Base-by-base conservation (phyloP, 1,140 invertebrate species). In the Palaemon carinicauda region DNA sequence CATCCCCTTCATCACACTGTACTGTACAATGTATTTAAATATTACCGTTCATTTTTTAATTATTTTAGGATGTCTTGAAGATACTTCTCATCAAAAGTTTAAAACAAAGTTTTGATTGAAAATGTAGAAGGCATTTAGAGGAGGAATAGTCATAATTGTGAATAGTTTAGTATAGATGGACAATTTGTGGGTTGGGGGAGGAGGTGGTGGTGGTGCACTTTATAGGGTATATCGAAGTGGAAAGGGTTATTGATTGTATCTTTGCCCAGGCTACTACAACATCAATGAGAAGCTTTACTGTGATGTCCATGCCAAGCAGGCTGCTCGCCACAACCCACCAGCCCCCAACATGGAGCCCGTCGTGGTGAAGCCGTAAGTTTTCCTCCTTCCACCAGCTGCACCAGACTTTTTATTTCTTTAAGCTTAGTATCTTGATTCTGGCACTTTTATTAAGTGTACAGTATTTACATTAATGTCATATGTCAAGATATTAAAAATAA, bases 241-340 rank as follows among this genome's bases (percentile, higher is more conserved):
- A 21, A 10, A 50, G 52, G 33, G 75, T 29, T 71, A 71, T 51
- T 14, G 31, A 33, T 14, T 53, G 56, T 52, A 21, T 78, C 15
- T 31, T 69, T 81, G 89, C 89, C 0, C 87, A 93, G 93, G 97
- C 73, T 98, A 98, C 91, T 98, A 97, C 93, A 98, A 97, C 91
- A 95, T 98, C 91, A 97, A 97, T 91, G 96, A 97, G 90, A 98
- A 98, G 93, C 93, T 99, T 78, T 99, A 98, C 92, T 99, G 97
- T 92, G 98, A 99, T 31, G 85, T 89, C 15, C 88, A 89, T 65
- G 88, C 88, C 73, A 97, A 96, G 92, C 93, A 97, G 90, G 96
- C 96, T 10, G 96, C 96, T 29, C 94, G 95, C 90, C 94, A 96
- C 91, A 95, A 96, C 91, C 95, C 96, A 82, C 95, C 96, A 54